Evolutionary conservation across 1,140 invertebrate species (phyloP), one percentile per base, ranked within the genome.

Genomic region (Pogonognathellus flavescens): DNA sequence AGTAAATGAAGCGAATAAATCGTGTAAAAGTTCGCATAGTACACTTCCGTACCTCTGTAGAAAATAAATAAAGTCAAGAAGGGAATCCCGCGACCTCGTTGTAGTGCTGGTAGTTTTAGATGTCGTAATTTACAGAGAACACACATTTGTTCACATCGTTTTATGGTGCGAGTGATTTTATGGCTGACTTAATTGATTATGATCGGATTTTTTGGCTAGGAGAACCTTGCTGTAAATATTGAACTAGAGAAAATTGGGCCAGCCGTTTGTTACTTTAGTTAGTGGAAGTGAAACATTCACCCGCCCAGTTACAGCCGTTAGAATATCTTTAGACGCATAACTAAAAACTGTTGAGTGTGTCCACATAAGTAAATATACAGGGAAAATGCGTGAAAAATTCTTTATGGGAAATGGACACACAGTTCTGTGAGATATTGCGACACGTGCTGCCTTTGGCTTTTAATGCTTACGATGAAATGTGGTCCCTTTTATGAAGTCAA

Each of bases 121-220:
- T n/a, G 31, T 16, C 70, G 70, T 76, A 76, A 76, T 31, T 76
- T 76, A 76, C 22, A 72, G 66, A 72, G 8, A 41, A 72, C 70
- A 31, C 16, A 50, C 70, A 76, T 76, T 76, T 31, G 70, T 50
- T 76, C 49, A 31, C 70, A 76, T 76, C 70, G 70, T 76, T 76
- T 76, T 76, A 76, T 76, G 70, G 70, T 76, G 70, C 70, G 70
- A 76, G 70, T 76, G 70, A 76, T 76, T 76, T 76, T 76, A 76
- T 76, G 70, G 41, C 70, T 76, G 16, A 76, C 25, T 76, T 76
- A 76, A 76, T 76, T 76, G 70, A 76, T 76, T 76, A 76, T 76
- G 70, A 76, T 76, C 70, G 41, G 70, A 76, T 76, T 76, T 76
- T 76, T 76, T 76, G 70, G 70, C 70, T 76, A 76, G 16, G 31